phyloP scores from a whole-genome alignment of 2,113 vertebrate species.

The Charina bottae region DNA sequence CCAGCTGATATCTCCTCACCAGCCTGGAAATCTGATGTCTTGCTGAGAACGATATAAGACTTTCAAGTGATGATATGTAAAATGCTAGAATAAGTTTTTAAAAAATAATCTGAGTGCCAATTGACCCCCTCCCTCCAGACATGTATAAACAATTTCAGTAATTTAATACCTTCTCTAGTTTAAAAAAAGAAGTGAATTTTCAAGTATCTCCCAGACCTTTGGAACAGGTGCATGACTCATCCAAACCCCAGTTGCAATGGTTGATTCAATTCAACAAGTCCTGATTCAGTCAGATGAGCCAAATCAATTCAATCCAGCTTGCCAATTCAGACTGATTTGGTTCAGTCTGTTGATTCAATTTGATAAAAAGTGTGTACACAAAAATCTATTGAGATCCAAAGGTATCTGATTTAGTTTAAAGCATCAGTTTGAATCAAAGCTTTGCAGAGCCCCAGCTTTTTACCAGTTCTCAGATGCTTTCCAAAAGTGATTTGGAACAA shows the following conservation, averaged over 20 bases:
- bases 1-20: slow-evolving; percentile 36
- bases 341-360: not conserved
- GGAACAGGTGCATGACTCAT: not conserved
- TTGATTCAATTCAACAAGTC: not conserved
- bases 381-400: not conserved
- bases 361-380: not conserved
- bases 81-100: slow-evolving; percentile 17
- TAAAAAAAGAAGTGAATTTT: not conserved
- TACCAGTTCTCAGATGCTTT: not conserved
- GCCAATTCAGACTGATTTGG: not conserved
- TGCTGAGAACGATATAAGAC: slow-evolving; percentile 21
- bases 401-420: not conserved
- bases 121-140: too few relatives aligned
- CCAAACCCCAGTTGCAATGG: not conserved
- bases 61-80: slow-evolving; percentile 18
- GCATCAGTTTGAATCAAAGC: not conserved
- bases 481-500: not conserved
- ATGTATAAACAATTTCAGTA: too few relatives aligned
- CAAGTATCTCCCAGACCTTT: not conserved
- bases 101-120: slow-evolving; percentile 19
- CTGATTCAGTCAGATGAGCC: not conserved
- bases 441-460: not conserved
- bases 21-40: slow-evolving; percentile 36
- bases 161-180: too few relatives aligned
- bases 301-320: not conserved